These are phyloP conservation scores for Podarcis lilfordi DNA, from an alignment of 2,797 vertebrate genomes.

Conservation along the genomic window DNA sequence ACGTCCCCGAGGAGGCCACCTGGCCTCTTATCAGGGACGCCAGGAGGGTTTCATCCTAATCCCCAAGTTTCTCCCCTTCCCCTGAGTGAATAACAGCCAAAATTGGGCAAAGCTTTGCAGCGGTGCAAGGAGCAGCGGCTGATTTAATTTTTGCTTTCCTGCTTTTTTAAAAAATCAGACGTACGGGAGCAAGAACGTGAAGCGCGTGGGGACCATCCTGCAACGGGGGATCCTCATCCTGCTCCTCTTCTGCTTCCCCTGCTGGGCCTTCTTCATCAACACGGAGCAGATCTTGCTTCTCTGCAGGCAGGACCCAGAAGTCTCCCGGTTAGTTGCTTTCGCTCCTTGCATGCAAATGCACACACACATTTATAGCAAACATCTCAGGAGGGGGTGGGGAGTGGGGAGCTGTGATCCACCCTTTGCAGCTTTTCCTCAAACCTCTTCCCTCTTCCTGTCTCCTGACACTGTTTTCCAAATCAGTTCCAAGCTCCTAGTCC, in stretches of 20 bases:
- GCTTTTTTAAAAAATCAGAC: constrained; percentile 75
- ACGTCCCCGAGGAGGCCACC: no score
- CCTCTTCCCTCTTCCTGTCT: no score
- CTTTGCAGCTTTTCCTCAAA: no score
- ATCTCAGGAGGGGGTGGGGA: not conserved
- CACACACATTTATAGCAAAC: no score
- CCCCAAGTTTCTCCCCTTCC: no score
- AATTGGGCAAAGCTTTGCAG: no score
- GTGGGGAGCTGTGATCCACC: not conserved
- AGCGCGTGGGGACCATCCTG: constrained; percentile 87
- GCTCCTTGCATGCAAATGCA: not conserved
- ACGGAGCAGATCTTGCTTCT: constrained; percentile 81
- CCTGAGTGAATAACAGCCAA: no score
- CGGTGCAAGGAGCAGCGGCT: no score
- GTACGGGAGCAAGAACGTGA: constrained; percentile 87
- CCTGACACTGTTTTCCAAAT: not conserved
- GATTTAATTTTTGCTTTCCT: no score
- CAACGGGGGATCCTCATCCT: constrained; percentile 85
- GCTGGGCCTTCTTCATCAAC: constrained; percentile 91
- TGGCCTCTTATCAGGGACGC: no score
- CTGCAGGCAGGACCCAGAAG: constrained; percentile 82
- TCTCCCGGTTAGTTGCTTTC: constrained; percentile 81
- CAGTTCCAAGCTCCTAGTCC: not conserved
- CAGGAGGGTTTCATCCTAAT: no score
- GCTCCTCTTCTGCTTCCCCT: constrained; percentile 89